phyloP scores from a whole-genome alignment of 2,113 vertebrate species.

The Periophthalmus modestus region DNA sequence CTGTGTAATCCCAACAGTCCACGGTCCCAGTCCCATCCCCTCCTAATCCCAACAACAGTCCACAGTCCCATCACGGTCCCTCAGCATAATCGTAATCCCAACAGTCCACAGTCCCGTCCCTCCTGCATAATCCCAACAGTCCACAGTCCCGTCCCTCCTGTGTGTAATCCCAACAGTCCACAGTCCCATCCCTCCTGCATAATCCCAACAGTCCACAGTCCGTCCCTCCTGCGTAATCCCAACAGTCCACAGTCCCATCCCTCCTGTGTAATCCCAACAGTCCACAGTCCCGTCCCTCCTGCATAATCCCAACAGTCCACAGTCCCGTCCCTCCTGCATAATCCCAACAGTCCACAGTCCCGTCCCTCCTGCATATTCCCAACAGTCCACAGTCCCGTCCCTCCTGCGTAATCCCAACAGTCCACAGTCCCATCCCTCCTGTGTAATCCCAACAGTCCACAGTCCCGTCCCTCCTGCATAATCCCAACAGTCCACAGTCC shows the following conservation, averaged over 20 bases:
- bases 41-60: slow-evolving; percentile 9
- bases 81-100: too few relatives aligned
- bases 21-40: too few relatives aligned
- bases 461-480: slow-evolving; percentile 4
- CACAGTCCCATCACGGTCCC: not conserved
- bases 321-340: slow-evolving; percentile 4
- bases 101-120: not conserved
- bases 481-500: not conserved
- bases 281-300: slow-evolving; percentile 4
- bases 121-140: slow-evolving; percentile 11
- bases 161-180: not conserved
- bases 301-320: not conserved
- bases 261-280: too few relatives aligned
- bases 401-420: slow-evolving; percentile 8
- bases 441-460: not conserved
- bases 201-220: not conserved
- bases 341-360: not conserved
- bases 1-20: not conserved
- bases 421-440: slow-evolving; percentile 3
- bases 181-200: not conserved
- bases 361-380: slow-evolving; percentile 4
- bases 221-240: not conserved
- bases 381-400: not conserved
- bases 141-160: not conserved
- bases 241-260: not conserved